Evolutionary conservation across 2,888 invertebrate species (phyloP), one percentile per base, ranked within the genome.

Genomic region (Chrysina gloriosa): DNA sequence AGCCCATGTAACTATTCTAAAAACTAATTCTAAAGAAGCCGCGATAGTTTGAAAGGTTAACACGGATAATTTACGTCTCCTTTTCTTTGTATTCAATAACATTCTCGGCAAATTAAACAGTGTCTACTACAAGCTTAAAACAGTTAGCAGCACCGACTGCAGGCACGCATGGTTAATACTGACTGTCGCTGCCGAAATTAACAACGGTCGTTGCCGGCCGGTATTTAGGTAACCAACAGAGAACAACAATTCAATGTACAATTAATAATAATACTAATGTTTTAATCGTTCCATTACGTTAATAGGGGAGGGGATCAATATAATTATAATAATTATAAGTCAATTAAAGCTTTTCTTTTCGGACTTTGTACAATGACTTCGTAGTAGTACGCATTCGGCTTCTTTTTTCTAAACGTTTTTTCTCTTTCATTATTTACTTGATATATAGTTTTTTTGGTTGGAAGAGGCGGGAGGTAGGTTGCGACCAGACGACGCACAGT

Each of bases 81-180:
- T 16, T 21, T 34, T 56, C 11, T 56, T 54, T 29, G 1, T 56
- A 11, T 56, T 11, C 9, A 14, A 36, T 14, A 21, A 23, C 25
- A 19, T 65, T 39, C 42, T 54, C 45, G n/a, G 65, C 56, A 63
- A 67, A 71, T 69, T 56, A 65, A 73, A 73, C 63, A 76, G 74
- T 75, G 76, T 77, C 76, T 78, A n/a, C n/a, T n/a, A 78, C 72
- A 77, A 80, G 79, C 78, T 77, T 77, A 74, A 79, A 77, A 79
- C 78, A 58, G 64, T 68, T 79, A 79, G 80, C 79, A 79, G 80
- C 79, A 80, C 80, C 79, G 76, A 78, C 79, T 80, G 81, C 81
- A 81, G 81, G 81, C 82, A 81, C 81, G 80, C 80, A 77, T 80
- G 79, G 71, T 77, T 81, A 81, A 81, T 81, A 82, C 81, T 81